Base-by-base conservation (phyloP, 2,797 vertebrate genomes). In the Gastrophryne carolinensis region DNA sequence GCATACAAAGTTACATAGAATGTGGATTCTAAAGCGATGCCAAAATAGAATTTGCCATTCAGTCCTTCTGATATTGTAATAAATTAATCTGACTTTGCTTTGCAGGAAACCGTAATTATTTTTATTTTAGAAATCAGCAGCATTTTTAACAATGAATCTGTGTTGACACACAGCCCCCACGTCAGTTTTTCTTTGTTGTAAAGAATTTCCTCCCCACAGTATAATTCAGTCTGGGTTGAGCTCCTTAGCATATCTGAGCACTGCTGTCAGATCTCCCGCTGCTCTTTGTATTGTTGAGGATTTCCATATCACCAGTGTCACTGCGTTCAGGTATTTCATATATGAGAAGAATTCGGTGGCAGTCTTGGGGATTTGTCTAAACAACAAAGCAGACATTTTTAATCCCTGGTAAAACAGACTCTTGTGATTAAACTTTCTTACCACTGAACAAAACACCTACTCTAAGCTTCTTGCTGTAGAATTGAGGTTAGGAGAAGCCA, bases 281-380 rank as follows among this genome's bases (percentile, higher is more conserved):
- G 32, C 57, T 15, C 23, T 8, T 35, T 37, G 32, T 54, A 53
- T 68, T 68, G 65, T 68, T 68, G 50, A 39, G 26, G 52, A 26
- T 24, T 41, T 54, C 52, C 50, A 27, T 68, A 23, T 27, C 32
- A 34, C 61, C 23, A 35, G 8, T 30, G 34, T 39, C 35, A 56
- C 17, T 29, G 29, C 15, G 26, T 50, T 30, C 63, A 52, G 44
- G 53, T 75, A 61, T 75, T 58, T 47, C 61, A 67, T 50, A 47
- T 39, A 49, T 27, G 56, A 66, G 41, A 58, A 35, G 19, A 75
- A 66, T 75, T 32, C 32, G 50, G 5, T 41, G n/a, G 37, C 52
- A 50, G 62, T 32, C 35, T 12, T 11, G 26, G 21, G 72, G 53
- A 75, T 67, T 75, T 67, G 61, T 57, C 39, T 41, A 37, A 61